Evolutionary conservation across 2,888 invertebrate species (phyloP), one percentile per base, ranked within the genome.

Genomic region (Acleris holmiana): DNA sequence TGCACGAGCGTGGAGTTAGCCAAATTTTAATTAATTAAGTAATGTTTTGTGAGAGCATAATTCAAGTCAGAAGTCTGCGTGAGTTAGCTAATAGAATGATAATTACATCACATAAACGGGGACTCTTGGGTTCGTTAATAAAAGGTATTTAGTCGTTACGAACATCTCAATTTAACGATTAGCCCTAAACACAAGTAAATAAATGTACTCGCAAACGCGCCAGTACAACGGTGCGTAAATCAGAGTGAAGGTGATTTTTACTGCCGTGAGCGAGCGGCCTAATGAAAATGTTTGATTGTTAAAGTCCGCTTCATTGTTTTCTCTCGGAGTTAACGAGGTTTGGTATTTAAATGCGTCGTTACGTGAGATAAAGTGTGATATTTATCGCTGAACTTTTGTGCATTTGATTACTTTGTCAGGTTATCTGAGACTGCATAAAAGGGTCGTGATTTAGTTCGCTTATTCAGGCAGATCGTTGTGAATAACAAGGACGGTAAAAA

Each of bases 221-320:
- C 58, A 79, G 76, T 67, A 78, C 75, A 76, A 77, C 80, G 82
- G 80, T 79, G 75, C 78, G 78, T 84, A 84, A 85, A 84, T 82
- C 76, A 71, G 76, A 74, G 75, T 74, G 71, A 78, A 80, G 79
- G 78, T 77, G 79, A 83, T 84, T 86, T 85, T 84, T 80, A 82
- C 76, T 72, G 73, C 78, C 72, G 73, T 69, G 75, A 75, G 76
- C 76, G 74, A 71, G 70, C 73, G 71, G 70, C 72, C 76, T 83
- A 84, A 85, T 84, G 84, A 83, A 84, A 85, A 82, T 82, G 80
- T 85, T 86, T 81, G 78, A 78, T 78, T 78, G 80, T 83, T 77
- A 80, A 80, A 81, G 74, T 76, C 79, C 71, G 72, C 79, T 82
- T 80, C 76, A 86, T 86, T 86, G 84, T 85, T 83, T 84, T 80